phyloP scores from a whole-genome alignment of 2,113 vertebrate genomes.

The Chionodraco myersi region DNA sequence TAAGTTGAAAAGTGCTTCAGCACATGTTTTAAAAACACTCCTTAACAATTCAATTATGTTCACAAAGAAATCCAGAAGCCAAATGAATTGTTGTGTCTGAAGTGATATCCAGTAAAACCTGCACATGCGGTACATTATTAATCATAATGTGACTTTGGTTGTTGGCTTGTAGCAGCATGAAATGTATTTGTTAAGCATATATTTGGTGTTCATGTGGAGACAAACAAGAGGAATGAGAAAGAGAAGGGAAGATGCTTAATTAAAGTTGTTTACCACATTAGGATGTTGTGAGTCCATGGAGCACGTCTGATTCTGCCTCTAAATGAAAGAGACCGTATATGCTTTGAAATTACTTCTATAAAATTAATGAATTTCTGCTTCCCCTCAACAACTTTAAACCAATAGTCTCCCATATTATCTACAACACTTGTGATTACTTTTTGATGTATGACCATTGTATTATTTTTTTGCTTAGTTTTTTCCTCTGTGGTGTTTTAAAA shows the following conservation, averaged over 20 bases:
- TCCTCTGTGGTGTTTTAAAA: background rate
- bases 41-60: background rate
- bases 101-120: slow-evolving; percentile 22
- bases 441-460: background rate
- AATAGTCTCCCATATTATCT: background rate
- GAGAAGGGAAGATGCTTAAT: slow-evolving; percentile 28
- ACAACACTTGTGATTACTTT: slow-evolving; percentile 8
- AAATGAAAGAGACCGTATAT: slow-evolving; percentile 16
- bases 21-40: slow-evolving; percentile 4
- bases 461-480: background rate
- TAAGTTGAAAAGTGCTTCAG: slow-evolving; percentile 16
- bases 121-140: background rate
- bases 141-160: background rate
- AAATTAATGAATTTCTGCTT: slow-evolving; percentile 27
- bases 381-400: slow-evolving; percentile 21
- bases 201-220: slow-evolving; percentile 9
- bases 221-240: slow-evolving; percentile 14
- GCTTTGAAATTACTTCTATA: slow-evolving; percentile 32
- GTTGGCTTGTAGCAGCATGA: slow-evolving; percentile 3
- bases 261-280: slow-evolving; percentile 54
- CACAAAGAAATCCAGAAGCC: slow-evolving; percentile 31
- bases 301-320: slow-evolving; percentile 3
- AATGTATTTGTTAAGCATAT: slow-evolving; percentile 4
- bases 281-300: slow-evolving; percentile 29
- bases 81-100: slow-evolving; percentile 42